These are phyloP conservation scores for Wiebesia pumilae DNA, from an alignment of 1,140 invertebrate species.

Conservation along the genomic window DNA sequence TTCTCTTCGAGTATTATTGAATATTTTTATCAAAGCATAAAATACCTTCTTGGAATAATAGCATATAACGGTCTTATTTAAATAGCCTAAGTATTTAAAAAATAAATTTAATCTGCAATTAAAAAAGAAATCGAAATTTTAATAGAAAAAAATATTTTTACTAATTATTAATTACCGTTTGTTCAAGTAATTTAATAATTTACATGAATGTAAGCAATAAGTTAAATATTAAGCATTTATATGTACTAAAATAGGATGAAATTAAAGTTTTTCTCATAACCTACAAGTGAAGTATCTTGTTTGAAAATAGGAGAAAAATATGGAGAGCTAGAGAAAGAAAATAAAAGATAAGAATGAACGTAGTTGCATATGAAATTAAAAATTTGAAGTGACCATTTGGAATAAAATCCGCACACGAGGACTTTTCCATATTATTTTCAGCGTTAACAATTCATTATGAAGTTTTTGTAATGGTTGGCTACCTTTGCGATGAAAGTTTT, in stretches of 20 bases:
- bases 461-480: slow-evolving; percentile 44
- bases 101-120: no score
- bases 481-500: background rate
- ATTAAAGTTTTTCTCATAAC: slow-evolving; percentile 64
- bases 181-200: no score
- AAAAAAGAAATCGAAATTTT: no score
- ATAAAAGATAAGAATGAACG: background rate
- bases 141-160: no score
- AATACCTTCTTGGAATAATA: no score
- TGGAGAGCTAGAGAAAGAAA: background rate
- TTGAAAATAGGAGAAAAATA: slow-evolving; percentile 30
- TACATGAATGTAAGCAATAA: background rate
- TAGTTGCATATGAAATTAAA: slow-evolving; percentile 42
- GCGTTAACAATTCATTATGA: slow-evolving; percentile 52
- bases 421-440: slow-evolving; percentile 33
- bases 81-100: no score
- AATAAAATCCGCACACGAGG: slow-evolving; percentile 34
- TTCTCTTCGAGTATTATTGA: no score
- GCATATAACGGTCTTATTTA: no score
- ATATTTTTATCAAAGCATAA: no score
- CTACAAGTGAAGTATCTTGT: slow-evolving; percentile 66
- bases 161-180: no score
- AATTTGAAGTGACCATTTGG: slow-evolving; percentile 52
- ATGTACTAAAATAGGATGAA: slow-evolving; percentile 59
- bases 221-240: background rate